phyloP scores from a whole-genome alignment of 2,888 invertebrate species.

The Eumerus sabulonum region DNA sequence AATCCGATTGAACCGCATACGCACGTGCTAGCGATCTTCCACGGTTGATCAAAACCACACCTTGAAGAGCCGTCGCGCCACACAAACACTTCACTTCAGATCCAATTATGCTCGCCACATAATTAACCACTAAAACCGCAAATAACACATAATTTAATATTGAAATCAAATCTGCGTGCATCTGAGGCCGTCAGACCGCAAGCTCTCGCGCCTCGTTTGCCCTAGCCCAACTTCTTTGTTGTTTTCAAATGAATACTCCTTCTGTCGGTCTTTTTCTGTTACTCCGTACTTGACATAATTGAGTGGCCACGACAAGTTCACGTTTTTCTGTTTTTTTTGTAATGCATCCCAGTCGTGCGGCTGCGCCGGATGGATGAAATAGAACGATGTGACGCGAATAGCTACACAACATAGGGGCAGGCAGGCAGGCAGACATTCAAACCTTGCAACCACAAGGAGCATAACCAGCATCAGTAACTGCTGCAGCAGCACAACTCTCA shows the following conservation, averaged over 20 bases:
- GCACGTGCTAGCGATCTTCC: too few species aligned
- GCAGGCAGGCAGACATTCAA: too few species aligned
- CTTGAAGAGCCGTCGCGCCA: too few species aligned
- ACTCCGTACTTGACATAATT: conserved; percentile 50
- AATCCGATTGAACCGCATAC: too few species aligned
- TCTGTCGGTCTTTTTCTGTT: conserved; percentile 13
- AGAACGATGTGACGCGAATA: conserved; percentile 23
- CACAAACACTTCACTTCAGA: conserved; percentile 42
- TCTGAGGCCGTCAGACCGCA: conserved; percentile 58
- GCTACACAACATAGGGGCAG: conserved; percentile 42
- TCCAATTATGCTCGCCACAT: conserved; percentile 64
- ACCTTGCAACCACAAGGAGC: conserved; percentile 27
- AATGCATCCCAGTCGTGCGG: neutral
- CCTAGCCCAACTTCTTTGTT: too few species aligned
- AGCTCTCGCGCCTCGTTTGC: neutral
- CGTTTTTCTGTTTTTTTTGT: neutral
- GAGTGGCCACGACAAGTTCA: conserved; percentile 61
- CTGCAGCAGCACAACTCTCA: too few species aligned
- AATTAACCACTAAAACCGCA: conserved; percentile 67
- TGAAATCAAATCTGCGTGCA: conserved; percentile 64
- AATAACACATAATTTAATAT: conserved; percentile 67
- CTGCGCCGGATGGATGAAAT: conserved; percentile 18
- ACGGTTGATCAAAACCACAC: too few species aligned
- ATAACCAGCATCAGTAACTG: neutral
- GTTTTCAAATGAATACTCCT: conserved; percentile 54